A percentile compares a stretch with the other conserved stretches of the same genome.
Conservation (phyloP, 2,113 vertebrate species). For the Zosterops hypoxanthus region DNA sequence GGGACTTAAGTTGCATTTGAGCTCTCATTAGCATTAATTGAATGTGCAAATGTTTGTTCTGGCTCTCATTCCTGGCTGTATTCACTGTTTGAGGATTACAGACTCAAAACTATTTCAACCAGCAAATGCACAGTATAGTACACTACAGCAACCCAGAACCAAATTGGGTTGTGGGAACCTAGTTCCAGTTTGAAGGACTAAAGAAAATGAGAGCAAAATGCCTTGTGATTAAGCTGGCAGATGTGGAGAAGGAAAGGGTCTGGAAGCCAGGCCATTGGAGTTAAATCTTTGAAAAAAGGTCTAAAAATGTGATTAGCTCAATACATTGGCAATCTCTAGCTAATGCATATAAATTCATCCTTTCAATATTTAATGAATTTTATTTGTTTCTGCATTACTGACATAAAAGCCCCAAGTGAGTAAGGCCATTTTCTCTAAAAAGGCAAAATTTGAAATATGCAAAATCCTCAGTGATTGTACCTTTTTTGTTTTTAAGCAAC, state of each 20-base stretch:
- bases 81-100: slow-evolving; percentile 12
- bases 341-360: background rate
- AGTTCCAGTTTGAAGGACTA: slow-evolving; percentile 7
- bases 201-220: background rate
- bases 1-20: slow-evolving; percentile 55
- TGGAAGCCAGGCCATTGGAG: background rate
- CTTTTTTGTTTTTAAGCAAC: background rate
- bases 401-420: background rate
- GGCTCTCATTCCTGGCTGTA: background rate
- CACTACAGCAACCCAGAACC: slow-evolving; percentile 14
- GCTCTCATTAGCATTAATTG: slow-evolving; percentile 59
- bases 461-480: background rate
- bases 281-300: background rate
- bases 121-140: background rate
- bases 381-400: background rate
- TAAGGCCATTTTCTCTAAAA: slow-evolving; percentile 8
- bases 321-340: background rate
- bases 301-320: background rate
- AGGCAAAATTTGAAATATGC: background rate
- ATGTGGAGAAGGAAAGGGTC: background rate
- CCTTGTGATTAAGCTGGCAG: background rate
- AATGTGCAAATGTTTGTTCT: slow-evolving; percentile 42
- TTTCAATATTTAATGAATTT: background rate
- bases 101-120: background rate
- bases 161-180: background rate